A percentile compares a stretch with the other conserved stretches of the same genome.
Conservation (phyloP, 1,140 invertebrate genomes). For the Drosophila albomicans region DNA sequence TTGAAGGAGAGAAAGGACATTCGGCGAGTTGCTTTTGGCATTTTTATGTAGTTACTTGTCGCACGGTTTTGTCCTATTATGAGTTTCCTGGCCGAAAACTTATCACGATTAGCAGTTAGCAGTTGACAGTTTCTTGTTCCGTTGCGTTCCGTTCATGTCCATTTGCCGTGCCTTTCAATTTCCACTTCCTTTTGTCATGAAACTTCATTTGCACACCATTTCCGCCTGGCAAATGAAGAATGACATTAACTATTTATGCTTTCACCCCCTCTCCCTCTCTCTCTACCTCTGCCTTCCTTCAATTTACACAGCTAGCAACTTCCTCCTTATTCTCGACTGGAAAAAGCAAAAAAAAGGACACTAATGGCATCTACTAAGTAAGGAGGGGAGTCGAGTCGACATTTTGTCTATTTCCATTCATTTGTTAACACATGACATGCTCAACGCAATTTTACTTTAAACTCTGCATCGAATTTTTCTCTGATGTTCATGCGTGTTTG, state of each 20-base stretch:
- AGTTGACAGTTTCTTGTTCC: conserved; percentile 25
- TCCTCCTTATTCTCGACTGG: not conserved
- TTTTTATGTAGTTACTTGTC: conserved; percentile 19
- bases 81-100: conserved; percentile 25
- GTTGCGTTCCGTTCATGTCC: conserved; percentile 26
- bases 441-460: not conserved
- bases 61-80: conserved; percentile 19
- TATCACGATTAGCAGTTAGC: conserved; percentile 35
- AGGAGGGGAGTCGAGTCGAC: conserved; percentile 6
- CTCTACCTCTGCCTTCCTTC: not conserved
- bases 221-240: conserved; percentile 29
- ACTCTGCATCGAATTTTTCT: not conserved
- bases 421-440: conserved; percentile 16
- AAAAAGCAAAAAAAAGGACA: not conserved
- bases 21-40: conserved; percentile 13
- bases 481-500: conserved; percentile 20
- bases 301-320: not conserved
- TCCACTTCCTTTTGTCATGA: conserved; percentile 27
- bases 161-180: conserved; percentile 21
- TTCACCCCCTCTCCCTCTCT: not conserved
- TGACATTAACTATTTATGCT: conserved; percentile 30
- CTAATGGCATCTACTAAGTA: conserved; percentile 1
- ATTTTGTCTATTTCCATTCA: conserved; percentile 29
- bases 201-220: conserved; percentile 41
- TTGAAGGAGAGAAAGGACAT: not conserved